Conservation (phyloP, 2,113 vertebrate genomes). For the Phrynosoma blainvillii region DNA sequence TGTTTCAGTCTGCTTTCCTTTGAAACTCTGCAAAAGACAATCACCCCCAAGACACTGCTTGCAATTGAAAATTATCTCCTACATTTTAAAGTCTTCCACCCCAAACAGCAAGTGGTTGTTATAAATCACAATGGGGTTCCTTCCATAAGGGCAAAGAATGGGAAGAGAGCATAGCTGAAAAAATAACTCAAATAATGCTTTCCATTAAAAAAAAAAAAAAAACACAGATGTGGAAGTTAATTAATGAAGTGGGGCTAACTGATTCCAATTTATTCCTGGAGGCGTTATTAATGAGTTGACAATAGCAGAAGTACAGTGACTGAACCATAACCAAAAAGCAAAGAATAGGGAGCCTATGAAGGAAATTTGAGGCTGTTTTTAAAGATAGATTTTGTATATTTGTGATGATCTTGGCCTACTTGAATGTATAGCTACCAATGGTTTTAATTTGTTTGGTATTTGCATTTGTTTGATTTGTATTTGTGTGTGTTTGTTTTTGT, state of each 20-base stretch:
- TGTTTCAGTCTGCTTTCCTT: background rate
- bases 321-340: too few relatives aligned
- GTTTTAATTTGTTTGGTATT: too few relatives aligned
- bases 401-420: too few relatives aligned
- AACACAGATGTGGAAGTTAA: background rate
- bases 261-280: background rate
- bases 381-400: too few relatives aligned
- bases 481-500: too few relatives aligned
- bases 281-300: background rate
- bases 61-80: background rate
- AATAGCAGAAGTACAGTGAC: background rate
- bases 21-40: background rate
- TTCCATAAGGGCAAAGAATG: background rate
- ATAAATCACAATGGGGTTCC: background rate
- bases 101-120: background rate
- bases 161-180: background rate
- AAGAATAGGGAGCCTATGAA: too few relatives aligned
- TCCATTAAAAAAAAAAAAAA: background rate
- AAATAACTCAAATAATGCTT: background rate
- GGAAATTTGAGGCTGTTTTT: too few relatives aligned
- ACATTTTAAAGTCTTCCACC: conserved; percentile 2
- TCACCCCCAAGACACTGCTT: background rate
- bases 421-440: too few relatives aligned
- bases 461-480: too few relatives aligned
- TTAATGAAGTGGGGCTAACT: background rate